Percentiles rank a stretch among this genome's conserved stretches.
Evolutionary conservation across 2,113 vertebrate species (phyloP).

Genomic region (Phasianus colchicus): DNA sequence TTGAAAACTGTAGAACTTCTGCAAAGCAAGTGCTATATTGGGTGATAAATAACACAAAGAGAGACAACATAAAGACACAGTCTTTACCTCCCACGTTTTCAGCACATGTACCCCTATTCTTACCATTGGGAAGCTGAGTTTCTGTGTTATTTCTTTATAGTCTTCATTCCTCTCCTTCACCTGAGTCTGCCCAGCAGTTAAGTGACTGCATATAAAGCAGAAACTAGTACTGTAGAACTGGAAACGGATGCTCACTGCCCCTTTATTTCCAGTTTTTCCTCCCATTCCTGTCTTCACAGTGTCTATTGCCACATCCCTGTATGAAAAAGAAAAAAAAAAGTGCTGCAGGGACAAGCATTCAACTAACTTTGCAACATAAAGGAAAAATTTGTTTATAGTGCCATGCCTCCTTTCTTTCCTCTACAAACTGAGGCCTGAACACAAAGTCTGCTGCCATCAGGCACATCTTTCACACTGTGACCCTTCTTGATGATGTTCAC

Average conservation of each 20-base stretch:
- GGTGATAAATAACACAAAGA: neutral
- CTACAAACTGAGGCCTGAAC: neutral
- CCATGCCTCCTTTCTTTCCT: neutral
- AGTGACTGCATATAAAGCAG: conserved; percentile 85
- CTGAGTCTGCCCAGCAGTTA: conserved; percentile 85
- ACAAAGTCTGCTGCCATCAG: neutral
- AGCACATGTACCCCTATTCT: neutral
- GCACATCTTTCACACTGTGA: neutral
- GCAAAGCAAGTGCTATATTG: neutral
- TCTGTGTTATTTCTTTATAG: conserved; percentile 85
- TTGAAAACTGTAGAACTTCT: neutral
- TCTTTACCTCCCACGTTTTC: neutral
- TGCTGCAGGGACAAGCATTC: neutral
- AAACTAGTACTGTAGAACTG: conserved; percentile 84
- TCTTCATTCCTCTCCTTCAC: conserved; percentile 86
- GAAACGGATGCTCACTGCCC: conserved; percentile 83
- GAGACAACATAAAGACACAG: neutral
- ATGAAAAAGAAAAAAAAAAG: neutral
- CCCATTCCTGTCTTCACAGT: conserved; percentile 87
- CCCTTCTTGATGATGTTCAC: neutral
- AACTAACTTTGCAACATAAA: neutral
- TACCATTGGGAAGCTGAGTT: conserved; percentile 84
- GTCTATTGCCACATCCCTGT: conserved; percentile 83
- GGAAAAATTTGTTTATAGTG: neutral
- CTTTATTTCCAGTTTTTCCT: conserved; percentile 85